A percentile compares a stretch with the other conserved stretches of the same genome.
Evolutionary conservation across 2,797 vertebrate genomes (phyloP).

Genomic region (Danio albolineatus): DNA sequence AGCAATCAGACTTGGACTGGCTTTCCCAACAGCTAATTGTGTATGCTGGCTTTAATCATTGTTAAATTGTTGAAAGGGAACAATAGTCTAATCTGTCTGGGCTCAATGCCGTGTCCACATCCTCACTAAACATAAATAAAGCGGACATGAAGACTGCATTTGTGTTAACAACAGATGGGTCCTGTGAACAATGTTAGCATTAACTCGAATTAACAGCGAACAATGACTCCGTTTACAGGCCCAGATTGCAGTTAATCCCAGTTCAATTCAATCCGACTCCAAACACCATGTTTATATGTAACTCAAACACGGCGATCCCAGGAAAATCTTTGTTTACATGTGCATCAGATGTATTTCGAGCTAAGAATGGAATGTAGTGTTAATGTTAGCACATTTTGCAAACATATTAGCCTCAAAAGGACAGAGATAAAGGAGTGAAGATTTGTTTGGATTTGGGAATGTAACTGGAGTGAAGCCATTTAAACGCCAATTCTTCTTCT

Average conservation of each 20-base stretch:
- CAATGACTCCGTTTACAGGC: slow-evolving; percentile 25
- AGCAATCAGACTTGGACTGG: slow-evolving; percentile 64
- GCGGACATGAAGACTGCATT: slow-evolving; percentile 4
- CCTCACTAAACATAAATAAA: slow-evolving; percentile 56
- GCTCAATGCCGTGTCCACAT: slow-evolving; percentile 68
- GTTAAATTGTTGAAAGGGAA: slow-evolving; percentile 68
- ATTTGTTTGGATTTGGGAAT: neutral
- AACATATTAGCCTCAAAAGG: neutral
- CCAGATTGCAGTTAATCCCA: slow-evolving; percentile 8
- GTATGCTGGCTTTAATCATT: slow-evolving; percentile 76
- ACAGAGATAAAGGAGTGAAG: neutral
- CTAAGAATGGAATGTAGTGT: neutral
- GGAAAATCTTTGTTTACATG: neutral
- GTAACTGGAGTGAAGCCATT: neutral
- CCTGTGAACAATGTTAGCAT: slow-evolving; percentile 21
- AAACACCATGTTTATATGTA: slow-evolving; percentile 23
- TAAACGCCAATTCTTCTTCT: neutral
- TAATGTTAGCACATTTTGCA: neutral
- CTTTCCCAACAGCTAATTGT: slow-evolving; percentile 75
- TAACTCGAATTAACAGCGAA: slow-evolving; percentile 9
- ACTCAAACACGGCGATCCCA: neutral
- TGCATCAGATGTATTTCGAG: neutral
- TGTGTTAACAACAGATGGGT: slow-evolving; percentile 33
- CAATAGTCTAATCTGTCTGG: slow-evolving; percentile 66
- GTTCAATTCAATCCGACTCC: slow-evolving; percentile 9